Base-by-base conservation (phyloP, 2,797 vertebrate species). In the Enteromius thamalakanensis region DNA sequence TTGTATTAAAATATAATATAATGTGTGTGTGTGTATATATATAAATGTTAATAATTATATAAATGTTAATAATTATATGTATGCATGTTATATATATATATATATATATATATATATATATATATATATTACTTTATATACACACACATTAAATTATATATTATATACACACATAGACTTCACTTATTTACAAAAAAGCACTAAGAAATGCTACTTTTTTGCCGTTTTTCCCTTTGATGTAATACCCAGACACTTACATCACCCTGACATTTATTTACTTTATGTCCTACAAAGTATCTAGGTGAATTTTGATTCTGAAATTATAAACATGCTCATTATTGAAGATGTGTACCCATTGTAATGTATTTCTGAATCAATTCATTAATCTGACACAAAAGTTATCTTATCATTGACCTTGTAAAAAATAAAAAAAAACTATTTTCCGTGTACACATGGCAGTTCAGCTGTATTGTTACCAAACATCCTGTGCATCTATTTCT, bases 381-480 rank as follows among this genome's bases (percentile, higher is more conserved):
- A 67, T 21, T 10, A 0, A 74, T 11, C 42, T 29, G 17, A 74
- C 29, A 70, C 34, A 14, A 53, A 34, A 34, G 1, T 15, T 0
- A 72, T 75, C 21, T 23, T 40, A 1, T 37, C 32, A 23, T 55
- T 40, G 34, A 76, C 21, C 32, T n/a, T 76, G 10, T 23, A 32
- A 32, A 32, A 32, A 2, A 3, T 55, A 69, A 55, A 74, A 53
- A 34, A 58, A 58, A 17, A 40, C 1, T 58, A 40, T 76, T 76
- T 42, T 42, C 53, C 8, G 42, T 21, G 7, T 26, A 55, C 47
- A 68, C 42, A 51, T 26, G 29, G 15, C 69, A 23, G 55, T 64
- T 64, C 4, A 19, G 29, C 19, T 80, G 49, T 62, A 62, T 74
- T 81, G 55, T 51, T 72, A 49, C 42, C 21, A 80, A 58, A 80